Base-by-base conservation (phyloP, 2,797 vertebrate genomes). In the Scleropages formosus region DNA sequence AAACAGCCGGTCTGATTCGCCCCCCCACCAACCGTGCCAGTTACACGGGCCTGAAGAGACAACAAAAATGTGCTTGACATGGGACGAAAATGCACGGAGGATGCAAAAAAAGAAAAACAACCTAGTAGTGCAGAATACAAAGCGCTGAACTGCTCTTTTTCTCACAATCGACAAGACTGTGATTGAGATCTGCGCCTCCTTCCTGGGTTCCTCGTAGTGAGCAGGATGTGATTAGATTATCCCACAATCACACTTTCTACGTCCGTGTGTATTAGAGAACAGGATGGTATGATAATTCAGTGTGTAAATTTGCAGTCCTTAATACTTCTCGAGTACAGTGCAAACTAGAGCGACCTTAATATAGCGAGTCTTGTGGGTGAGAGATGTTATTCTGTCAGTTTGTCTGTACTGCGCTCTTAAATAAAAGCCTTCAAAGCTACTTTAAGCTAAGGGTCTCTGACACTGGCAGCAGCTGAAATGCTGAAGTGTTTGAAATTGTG, bases 1-100 rank as follows among this genome's bases (percentile, higher is more conserved):
- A 75, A 46, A 67, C 59, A n/a, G n/a, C 16, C 24, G 47, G 68
- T 69, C 67, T 51, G 67, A n/a, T 44, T 4, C 8, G 58, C 58
- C 27, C 12, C 31, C 6, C 31, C 31, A 39, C 39, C 31, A 31
- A 39, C 4, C 39, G 20, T 47, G 44, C 27, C 46, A 64, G 16
- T 20, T 8, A 44, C n/a, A 66, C n/a, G 13, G n/a, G n/a, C n/a
- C n/a, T n/a, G n/a, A n/a, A 11, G 44, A n/a, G 47, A 47, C 65
- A 6, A 47, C 44, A 67, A 66, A 46, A 22, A n/a, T 11, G 18
- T 20, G n/a, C 49, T 46, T 47, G 24, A 20, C n/a, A 47, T 47
- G 66, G 16, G 16, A 39, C 64, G 46, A 10, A n/a, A 47, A 27
- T 51, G 47, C 18, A 20, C 39, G 12, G 18, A 16, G 11, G 46